phyloP scores from a whole-genome alignment of 2,113 vertebrate species.

The Pangasianodon gigas region DNA sequence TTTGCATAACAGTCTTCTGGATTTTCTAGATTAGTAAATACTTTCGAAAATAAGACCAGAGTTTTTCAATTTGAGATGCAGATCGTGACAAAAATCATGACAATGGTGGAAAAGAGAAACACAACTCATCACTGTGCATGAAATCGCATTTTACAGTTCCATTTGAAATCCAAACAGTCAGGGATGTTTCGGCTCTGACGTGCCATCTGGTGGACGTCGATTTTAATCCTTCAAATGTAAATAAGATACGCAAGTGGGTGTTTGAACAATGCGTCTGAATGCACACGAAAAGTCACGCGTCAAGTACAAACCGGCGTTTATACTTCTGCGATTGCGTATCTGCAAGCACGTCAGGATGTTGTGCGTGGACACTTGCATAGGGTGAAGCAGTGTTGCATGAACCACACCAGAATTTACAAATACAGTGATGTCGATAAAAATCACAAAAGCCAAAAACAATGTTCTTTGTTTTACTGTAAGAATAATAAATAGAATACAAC shows the following conservation, averaged over 20 bases:
- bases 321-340: background rate
- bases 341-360: background rate
- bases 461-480: background rate
- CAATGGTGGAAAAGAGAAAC: background rate
- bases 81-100: background rate
- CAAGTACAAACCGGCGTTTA: background rate
- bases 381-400: background rate
- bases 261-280: background rate
- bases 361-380: background rate
- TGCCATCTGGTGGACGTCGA: background rate
- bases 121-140: background rate
- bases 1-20: background rate
- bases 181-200: too few species aligned
- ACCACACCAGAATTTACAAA: background rate
- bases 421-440: background rate
- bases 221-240: background rate
- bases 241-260: background rate
- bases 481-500: background rate
- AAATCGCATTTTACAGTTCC: background rate
- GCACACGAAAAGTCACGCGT: background rate
- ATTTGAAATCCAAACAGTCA: background rate
- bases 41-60: background rate
- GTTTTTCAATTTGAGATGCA: background rate
- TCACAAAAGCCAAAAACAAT: background rate
- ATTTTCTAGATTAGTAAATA: background rate